Percentiles rank a stretch among this genome's conserved stretches.
Evolutionary conservation across 53 echinoderm and acorn worm genomes (phyloP).

Genomic region (Holothuria leucospilota): DNA sequence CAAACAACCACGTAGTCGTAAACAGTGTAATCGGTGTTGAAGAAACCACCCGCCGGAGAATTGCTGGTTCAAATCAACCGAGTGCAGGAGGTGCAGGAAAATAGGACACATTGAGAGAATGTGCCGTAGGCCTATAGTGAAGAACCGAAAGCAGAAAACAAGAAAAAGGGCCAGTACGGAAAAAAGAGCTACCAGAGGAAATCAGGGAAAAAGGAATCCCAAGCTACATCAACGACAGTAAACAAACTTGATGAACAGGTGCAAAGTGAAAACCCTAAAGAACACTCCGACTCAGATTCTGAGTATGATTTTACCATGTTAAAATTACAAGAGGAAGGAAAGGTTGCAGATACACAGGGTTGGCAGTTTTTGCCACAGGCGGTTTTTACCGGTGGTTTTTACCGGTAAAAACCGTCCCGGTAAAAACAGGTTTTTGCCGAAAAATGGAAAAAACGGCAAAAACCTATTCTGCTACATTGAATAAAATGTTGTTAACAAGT

Average conservation of each 20-base stretch:
- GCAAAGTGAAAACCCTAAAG: background rate
- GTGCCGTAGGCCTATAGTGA: constrained; percentile 12
- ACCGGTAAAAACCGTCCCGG: too few species aligned
- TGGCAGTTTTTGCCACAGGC: too few species aligned
- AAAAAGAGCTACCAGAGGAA: background rate
- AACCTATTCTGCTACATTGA: too few species aligned
- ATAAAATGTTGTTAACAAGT: too few species aligned
- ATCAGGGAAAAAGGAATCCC: background rate
- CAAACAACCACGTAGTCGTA: background rate
- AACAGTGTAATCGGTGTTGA: constrained; percentile 18
- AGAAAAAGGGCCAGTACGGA: too few species aligned
- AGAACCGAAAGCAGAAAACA: too few species aligned
- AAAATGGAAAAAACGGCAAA: too few species aligned
- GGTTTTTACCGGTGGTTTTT: too few species aligned
- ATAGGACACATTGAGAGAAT: constrained; percentile 1
- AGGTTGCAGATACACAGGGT: background rate
- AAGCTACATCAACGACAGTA: background rate
- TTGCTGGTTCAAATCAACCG: constrained; percentile 10
- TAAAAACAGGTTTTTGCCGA: too few species aligned
- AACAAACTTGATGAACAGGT: background rate
- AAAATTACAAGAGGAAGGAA: background rate
- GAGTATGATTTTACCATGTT: too few species aligned
- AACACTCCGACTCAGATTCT: background rate
- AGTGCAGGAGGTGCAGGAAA: constrained; percentile 9
- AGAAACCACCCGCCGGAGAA: constrained; percentile 16